Evolutionary conservation across 2,888 invertebrate genomes (phyloP).

Genomic region (Ypsolopha sequella): DNA sequence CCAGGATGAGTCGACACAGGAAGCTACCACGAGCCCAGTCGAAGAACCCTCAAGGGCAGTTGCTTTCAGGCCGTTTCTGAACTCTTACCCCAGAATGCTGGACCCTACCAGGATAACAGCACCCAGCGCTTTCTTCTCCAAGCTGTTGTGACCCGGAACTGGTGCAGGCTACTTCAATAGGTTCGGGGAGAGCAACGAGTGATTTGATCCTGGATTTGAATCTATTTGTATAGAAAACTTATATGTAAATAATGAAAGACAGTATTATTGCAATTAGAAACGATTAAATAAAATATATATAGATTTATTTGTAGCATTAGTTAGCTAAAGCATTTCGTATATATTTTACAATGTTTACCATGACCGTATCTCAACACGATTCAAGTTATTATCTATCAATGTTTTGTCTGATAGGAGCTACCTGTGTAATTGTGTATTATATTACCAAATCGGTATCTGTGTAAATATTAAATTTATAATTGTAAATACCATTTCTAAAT

Average conservation of each 20-base stretch:
- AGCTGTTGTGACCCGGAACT: constrained; percentile 58
- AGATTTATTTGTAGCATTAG: too few species aligned
- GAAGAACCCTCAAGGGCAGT: constrained; percentile 36
- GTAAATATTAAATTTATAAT: too few species aligned
- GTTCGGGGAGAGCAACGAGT: constrained; percentile 37
- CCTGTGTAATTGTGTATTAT: too few species aligned
- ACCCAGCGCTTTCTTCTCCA: constrained; percentile 54
- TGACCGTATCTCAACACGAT: too few species aligned
- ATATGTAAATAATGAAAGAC: neutral
- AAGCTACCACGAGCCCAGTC: constrained; percentile 42
- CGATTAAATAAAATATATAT: neutral
- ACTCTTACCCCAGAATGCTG: constrained; percentile 47
- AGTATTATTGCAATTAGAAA: neutral
- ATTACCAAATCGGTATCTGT: too few species aligned
- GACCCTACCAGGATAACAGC: constrained; percentile 52
- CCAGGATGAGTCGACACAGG: constrained; percentile 59
- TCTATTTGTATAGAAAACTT: neutral
- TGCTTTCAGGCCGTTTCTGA: constrained; percentile 53
- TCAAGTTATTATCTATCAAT: too few species aligned
- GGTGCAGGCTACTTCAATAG: constrained; percentile 36
- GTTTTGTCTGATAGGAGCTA: too few species aligned
- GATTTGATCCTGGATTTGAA: constrained; percentile 40
- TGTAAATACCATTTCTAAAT: too few species aligned
- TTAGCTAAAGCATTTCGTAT: too few species aligned
- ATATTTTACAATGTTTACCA: too few species aligned